Percentiles rank a stretch among this genome's conserved stretches.
phyloP scores from a whole-genome alignment of 2,888 invertebrate genomes.

The Caenorhabditis sp. region DNA sequence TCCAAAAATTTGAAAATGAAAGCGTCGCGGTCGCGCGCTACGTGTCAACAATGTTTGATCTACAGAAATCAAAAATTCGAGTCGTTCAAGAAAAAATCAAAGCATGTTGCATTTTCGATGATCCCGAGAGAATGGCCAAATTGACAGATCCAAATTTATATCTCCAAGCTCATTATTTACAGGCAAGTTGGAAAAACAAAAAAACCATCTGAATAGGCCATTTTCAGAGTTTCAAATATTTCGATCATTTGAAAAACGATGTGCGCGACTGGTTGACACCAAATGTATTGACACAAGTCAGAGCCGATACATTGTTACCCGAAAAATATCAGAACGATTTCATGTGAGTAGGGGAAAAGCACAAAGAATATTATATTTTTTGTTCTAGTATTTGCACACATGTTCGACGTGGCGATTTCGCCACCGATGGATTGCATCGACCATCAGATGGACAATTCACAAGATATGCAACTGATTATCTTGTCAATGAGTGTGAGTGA shows the following conservation, averaged over 20 bases:
- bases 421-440: constrained; percentile 37
- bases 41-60: too few relatives aligned
- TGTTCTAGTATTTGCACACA: constrained; percentile 44
- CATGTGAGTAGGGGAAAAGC: constrained; percentile 7
- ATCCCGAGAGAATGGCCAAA: constrained; percentile 13
- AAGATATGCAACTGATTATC: constrained; percentile 28
- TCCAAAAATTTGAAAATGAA: constrained; percentile 1
- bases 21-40: too few relatives aligned
- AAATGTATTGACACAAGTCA: constrained; percentile 1
- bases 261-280: constrained; percentile 31
- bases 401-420: constrained; percentile 43
- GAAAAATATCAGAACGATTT: constrained; percentile 13
- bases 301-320: constrained; percentile 23
- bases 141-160: constrained; percentile 9
- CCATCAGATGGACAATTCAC: constrained; percentile 40
- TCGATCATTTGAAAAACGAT: constrained; percentile 25
- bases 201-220: background rate
- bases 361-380: background rate
- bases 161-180: constrained; percentile 21
- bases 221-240: constrained; percentile 44
- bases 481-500: constrained; percentile 28
- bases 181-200: background rate
- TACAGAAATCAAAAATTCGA: constrained; percentile 13
- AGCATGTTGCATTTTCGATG: constrained; percentile 19
- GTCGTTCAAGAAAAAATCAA: background rate